A percentile compares a stretch with the other conserved stretches of the same genome.
These are phyloP conservation scores for Acinonyx jubatus DNA, from an alignment of 2,113 vertebrate genomes.

Conservation along the genomic window DNA sequence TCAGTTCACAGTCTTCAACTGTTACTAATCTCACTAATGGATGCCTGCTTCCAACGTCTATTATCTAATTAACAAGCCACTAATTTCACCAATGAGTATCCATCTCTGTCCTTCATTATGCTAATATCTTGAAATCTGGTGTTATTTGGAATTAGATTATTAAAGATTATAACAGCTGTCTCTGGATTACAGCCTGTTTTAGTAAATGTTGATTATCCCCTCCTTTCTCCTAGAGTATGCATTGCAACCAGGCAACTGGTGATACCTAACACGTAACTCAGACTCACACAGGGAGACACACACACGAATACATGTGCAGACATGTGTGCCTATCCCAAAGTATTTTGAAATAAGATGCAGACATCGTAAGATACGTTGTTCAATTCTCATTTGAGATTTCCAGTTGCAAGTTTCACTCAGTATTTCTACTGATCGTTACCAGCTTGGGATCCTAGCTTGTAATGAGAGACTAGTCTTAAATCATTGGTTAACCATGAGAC, in stretches of 20 bases:
- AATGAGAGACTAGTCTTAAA: background rate
- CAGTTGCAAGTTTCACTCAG: background rate
- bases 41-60: background rate
- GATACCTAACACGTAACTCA: background rate
- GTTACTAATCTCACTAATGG: background rate
- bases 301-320: background rate
- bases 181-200: background rate
- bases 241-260: background rate
- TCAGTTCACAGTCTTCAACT: background rate
- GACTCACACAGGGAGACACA: background rate
- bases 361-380: background rate
- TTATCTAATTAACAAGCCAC: background rate
- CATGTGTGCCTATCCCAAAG: background rate
- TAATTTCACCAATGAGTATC: background rate
- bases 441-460: background rate
- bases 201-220: background rate
- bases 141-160: background rate
- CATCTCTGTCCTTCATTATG: background rate
- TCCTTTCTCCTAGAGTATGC: background rate
- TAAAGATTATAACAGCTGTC: background rate
- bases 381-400: background rate
- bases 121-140: background rate
- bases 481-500: background rate
- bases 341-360: background rate
- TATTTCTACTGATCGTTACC: background rate